Evolutionary conservation across 64 coral and sea anemone genomes (phyloP).

Genomic region (Porites lutea): DNA sequence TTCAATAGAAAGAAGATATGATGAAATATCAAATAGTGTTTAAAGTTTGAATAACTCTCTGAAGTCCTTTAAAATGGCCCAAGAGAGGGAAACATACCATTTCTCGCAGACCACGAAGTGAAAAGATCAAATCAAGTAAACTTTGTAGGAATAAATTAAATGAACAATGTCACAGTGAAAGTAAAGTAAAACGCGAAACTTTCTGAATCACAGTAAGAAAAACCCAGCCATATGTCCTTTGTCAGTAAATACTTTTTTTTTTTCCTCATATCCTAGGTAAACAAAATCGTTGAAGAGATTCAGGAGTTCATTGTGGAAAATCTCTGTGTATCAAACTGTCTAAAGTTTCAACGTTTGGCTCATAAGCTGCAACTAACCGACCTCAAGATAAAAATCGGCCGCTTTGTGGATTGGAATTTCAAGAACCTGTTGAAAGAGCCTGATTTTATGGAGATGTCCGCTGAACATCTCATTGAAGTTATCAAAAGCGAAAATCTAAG

Average conservation of each 20-base stretch:
- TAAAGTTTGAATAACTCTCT: too few species aligned
- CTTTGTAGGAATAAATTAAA: too few species aligned
- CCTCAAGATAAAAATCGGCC: constrained; percentile 78
- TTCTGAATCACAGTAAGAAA: too few species aligned
- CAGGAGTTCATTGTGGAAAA: constrained; percentile 60
- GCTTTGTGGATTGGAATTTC: constrained; percentile 94
- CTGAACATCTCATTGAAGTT: constrained; percentile 76
- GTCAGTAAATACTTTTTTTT: not conserved
- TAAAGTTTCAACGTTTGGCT: constrained; percentile 66
- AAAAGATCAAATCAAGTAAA: too few species aligned
- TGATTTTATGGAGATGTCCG: constrained; percentile 61
- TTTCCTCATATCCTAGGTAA: constrained; percentile 46
- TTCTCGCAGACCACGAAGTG: too few species aligned
- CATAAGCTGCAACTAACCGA: constrained; percentile 58
- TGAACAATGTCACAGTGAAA: too few species aligned
- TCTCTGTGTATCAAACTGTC: constrained; percentile 74
- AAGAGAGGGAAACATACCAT: too few species aligned
- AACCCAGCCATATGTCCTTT: too few species aligned
- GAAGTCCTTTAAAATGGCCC: too few species aligned
- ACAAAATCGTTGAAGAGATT: constrained; percentile 61
- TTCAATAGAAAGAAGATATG: too few species aligned
- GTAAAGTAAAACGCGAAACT: too few species aligned
- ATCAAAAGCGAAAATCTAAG: constrained; percentile 85
- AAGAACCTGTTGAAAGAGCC: constrained; percentile 50
- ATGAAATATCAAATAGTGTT: too few species aligned